phyloP scores from a whole-genome alignment of 92 coral and sea anemone species.

The Phenganax subtilis region DNA sequence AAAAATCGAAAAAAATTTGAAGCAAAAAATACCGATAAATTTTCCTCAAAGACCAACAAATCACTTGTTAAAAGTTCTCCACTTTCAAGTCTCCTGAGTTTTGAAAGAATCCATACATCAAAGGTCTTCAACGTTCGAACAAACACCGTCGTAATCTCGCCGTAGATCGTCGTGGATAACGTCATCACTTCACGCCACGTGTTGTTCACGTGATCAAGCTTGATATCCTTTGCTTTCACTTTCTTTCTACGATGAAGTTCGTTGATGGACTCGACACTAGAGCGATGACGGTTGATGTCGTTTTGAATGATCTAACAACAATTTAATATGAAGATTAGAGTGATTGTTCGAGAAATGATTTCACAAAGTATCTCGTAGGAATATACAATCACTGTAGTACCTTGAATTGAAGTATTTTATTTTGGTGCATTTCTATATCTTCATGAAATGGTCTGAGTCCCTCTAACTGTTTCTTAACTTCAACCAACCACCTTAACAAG shows the following conservation, averaged over 20 bases:
- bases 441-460: conserved; percentile 77
- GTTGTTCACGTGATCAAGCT: conserved; percentile 81
- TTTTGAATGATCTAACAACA: conserved; percentile 61
- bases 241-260: conserved; percentile 82
- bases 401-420: conserved; percentile 88
- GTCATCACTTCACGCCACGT: conserved; percentile 80
- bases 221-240: conserved; percentile 90
- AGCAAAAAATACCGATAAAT: conserved; percentile 58
- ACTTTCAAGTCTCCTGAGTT: conserved; percentile 81
- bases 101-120: conserved; percentile 79
- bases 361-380: neutral
- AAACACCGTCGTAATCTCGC: conserved; percentile 87
- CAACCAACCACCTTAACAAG: conserved; percentile 69
- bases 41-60: conserved; percentile 88
- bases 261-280: conserved; percentile 86
- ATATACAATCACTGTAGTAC: conserved; percentile 31
- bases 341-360: neutral
- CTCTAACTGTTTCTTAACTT: conserved; percentile 73
- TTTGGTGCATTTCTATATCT: conserved; percentile 64
- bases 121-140: conserved; percentile 81
- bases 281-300: conserved; percentile 85
- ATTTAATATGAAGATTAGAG: neutral
- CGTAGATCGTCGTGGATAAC: conserved; percentile 60
- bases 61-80: conserved; percentile 89
- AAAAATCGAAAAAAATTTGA: neutral